phyloP scores from a whole-genome alignment of 2,888 invertebrate genomes.

The Cataglyphis livida region DNA sequence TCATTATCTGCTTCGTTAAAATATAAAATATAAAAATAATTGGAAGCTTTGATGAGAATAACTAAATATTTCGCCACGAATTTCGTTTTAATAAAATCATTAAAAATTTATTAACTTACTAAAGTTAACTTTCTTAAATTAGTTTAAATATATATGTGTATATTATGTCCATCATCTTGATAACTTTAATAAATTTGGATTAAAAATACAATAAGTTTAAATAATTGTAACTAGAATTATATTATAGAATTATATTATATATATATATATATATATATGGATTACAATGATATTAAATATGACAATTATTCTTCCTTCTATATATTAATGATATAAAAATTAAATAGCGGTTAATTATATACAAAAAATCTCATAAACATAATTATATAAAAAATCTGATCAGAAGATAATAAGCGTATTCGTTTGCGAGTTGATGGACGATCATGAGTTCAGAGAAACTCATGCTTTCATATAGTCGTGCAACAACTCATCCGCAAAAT shows the following conservation, averaged over 20 bases:
- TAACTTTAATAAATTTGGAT: conserved; percentile 4
- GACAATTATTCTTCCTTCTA: background rate
- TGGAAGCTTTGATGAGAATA: conserved; percentile 8
- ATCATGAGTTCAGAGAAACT: conserved; percentile 25
- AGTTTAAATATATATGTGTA: background rate
- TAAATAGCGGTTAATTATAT: background rate
- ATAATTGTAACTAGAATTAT: background rate
- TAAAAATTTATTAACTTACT: conserved; percentile 17
- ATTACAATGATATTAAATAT: background rate
- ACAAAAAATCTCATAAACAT: background rate
- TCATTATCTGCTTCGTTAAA: conserved; percentile 28
- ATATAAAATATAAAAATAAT: conserved; percentile 25
- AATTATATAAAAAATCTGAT: conserved; percentile 17
- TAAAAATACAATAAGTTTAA: background rate
- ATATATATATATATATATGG: background rate
- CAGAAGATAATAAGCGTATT: conserved; percentile 6
- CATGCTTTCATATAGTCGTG: conserved; percentile 28
- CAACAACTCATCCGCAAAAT: background rate
- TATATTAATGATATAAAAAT: background rate
- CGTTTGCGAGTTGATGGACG: conserved; percentile 3
- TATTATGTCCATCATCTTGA: background rate
- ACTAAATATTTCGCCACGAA: conserved; percentile 4
- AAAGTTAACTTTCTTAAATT: conserved; percentile 20
- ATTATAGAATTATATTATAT: background rate
- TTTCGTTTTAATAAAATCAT: conserved; percentile 34